These are phyloP conservation scores for Sylvia borin DNA, from an alignment of 2,797 vertebrate genomes.

Conservation along the genomic window DNA sequence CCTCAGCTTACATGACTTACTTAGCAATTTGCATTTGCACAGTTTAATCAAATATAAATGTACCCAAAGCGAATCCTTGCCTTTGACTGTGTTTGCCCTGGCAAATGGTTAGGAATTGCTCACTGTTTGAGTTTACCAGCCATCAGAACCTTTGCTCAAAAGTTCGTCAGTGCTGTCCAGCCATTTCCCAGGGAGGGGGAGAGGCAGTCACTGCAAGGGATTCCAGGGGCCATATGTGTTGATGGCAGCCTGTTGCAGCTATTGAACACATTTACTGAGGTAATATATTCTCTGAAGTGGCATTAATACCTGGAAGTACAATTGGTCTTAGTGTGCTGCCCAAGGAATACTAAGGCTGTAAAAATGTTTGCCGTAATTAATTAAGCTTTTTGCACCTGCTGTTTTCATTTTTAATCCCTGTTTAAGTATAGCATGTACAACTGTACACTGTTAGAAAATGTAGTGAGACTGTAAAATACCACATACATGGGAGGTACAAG, in stretches of 20 bases:
- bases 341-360: not conserved
- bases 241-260: not conserved
- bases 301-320: not conserved
- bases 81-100: not conserved
- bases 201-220: not conserved
- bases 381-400: not conserved
- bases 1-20: not conserved
- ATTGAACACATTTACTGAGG: not conserved
- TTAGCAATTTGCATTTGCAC: not conserved
- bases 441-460: not conserved
- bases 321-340: not conserved
- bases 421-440: not conserved
- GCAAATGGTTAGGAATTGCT: not conserved
- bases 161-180: not conserved
- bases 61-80: not conserved
- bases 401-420: not conserved
- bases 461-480: not conserved
- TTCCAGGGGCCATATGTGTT: not conserved
- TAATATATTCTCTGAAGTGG: not conserved
- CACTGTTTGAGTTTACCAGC: not conserved
- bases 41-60: not conserved
- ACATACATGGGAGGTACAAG: fast-evolving
- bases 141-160: not conserved
- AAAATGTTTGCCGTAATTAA: not conserved
- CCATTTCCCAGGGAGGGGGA: not conserved